A percentile compares a stretch with the other conserved stretches of the same genome.
Evolutionary conservation across 2,888 invertebrate species (phyloP).

Genomic region (Hyles lineata): DNA sequence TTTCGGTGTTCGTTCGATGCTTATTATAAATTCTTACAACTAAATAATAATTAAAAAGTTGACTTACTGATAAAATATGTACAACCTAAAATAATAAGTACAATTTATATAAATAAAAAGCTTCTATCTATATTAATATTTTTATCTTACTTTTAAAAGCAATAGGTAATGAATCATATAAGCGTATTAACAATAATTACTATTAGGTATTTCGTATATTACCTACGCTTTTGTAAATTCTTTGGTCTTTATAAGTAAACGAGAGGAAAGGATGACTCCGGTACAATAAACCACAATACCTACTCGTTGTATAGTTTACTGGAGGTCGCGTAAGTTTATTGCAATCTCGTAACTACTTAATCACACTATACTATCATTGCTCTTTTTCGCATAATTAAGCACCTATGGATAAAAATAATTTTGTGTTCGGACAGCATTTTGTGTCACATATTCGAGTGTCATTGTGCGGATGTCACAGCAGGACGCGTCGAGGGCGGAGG

Average conservation of each 20-base stretch:
- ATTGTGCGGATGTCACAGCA: slow-evolving; percentile 53
- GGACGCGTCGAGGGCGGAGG: slow-evolving; percentile 28
- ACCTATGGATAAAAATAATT: slow-evolving; percentile 62
- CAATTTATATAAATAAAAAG: slow-evolving; percentile 40
- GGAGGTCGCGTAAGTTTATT: slow-evolving; percentile 49
- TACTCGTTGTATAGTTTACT: slow-evolving; percentile 72
- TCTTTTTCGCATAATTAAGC: slow-evolving; percentile 61
- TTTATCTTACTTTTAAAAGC: slow-evolving; percentile 31
- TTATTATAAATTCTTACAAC: slow-evolving; percentile 36
- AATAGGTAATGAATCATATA: slow-evolving; percentile 47
- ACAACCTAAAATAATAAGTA: slow-evolving; percentile 54
- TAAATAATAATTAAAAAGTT: slow-evolving; percentile 44
- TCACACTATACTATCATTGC: slow-evolving; percentile 62
- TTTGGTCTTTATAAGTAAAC: slow-evolving; percentile 54
- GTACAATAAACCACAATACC: slow-evolving; percentile 53
- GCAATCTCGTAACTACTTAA: slow-evolving; percentile 48
- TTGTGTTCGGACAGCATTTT: slow-evolving; percentile 58
- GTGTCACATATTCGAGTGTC: slow-evolving; percentile 44
- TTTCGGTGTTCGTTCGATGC: slow-evolving; percentile 35
- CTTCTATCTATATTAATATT: slow-evolving; percentile 26
- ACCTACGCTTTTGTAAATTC: slow-evolving; percentile 41
- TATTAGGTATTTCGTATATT: slow-evolving; percentile 46
- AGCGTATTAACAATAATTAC: slow-evolving; percentile 58
- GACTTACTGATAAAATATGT: slow-evolving; percentile 55
- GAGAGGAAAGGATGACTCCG: slow-evolving; percentile 58